Evolutionary conservation across 2,888 invertebrate genomes (phyloP), one percentile per base, ranked within the genome.

Genomic region (Stenoptilia bipunctidactyla): DNA sequence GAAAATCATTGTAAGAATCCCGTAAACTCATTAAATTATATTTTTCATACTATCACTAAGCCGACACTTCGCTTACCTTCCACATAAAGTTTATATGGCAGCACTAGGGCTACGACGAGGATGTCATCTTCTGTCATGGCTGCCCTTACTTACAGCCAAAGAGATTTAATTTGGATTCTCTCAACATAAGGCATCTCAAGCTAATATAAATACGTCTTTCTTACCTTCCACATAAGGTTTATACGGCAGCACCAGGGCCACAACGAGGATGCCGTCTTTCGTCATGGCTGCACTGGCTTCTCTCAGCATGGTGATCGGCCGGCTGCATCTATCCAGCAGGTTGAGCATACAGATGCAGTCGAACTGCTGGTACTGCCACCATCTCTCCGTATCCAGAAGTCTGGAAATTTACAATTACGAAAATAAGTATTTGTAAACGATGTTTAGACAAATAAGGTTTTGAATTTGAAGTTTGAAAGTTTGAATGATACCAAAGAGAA

Each of bases 221-320:
- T 39, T 84, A 89, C 94, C 92, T 86, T 98, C 98, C 0, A 98
- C 97, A 65, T 96, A 98, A 40, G 97, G 95, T 53, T 90, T 92
- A 79, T 96, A 95, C 1, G 98, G 98, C 45, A 98, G 83, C 10
- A 98, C 98, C 1, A 97, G 84, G 0, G 97, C 97, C n/a, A 98
- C 80, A 35, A 98, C 65, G 14, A 94, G 85, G 15, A 89, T 77
- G 1, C 96, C 96, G 39, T 87, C 87, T 0, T 92, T 89, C 4
- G 88, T 86, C 35, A 98, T 75, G 1, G 91, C 87, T 13, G 80
- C 64, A 49, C 87, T 88, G 15, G 98, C 92, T 54, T 93, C 88
- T 39, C 85, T 79, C 48, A 99, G 82, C 55, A 98, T 86, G 40
- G 89, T 87, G 48, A 90, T 79, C 0, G 98, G 97, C 51, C 88